phyloP scores from a whole-genome alignment of 1,140 invertebrate species.

The Paraescarpia echinospica region DNA sequence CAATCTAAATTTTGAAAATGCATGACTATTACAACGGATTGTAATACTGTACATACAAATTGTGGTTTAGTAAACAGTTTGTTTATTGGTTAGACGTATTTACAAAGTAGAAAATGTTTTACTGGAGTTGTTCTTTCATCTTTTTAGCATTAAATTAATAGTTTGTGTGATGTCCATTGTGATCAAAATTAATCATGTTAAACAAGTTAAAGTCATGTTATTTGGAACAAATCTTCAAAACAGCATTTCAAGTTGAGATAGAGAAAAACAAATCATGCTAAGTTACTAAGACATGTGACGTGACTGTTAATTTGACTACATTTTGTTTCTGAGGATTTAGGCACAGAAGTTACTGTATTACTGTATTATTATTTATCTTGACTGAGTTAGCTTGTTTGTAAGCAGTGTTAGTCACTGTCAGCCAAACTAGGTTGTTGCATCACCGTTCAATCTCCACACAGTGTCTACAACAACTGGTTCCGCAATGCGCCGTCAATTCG shows the following conservation, averaged over 20 bases:
- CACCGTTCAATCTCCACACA: constrained; percentile 51
- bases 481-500: constrained; percentile 65
- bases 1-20: background rate
- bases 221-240: background rate
- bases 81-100: background rate
- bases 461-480: constrained; percentile 66
- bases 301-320: background rate
- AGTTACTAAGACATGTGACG: background rate
- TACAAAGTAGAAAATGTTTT: background rate
- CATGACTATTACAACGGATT: background rate
- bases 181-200: too few species aligned
- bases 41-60: background rate
- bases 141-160: background rate
- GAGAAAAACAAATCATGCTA: background rate
- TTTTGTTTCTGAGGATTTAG: too few species aligned
- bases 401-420: background rate
- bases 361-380: background rate
- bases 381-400: background rate
- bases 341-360: too few species aligned
- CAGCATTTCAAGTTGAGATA: background rate
- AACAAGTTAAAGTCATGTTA: too few species aligned
- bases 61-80: background rate
- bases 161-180: too few species aligned
- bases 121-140: background rate
- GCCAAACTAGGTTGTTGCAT: background rate